These are phyloP conservation scores for Semotilus atromaculatus DNA, from an alignment of 2,797 vertebrate genomes.

Conservation along the genomic window DNA sequence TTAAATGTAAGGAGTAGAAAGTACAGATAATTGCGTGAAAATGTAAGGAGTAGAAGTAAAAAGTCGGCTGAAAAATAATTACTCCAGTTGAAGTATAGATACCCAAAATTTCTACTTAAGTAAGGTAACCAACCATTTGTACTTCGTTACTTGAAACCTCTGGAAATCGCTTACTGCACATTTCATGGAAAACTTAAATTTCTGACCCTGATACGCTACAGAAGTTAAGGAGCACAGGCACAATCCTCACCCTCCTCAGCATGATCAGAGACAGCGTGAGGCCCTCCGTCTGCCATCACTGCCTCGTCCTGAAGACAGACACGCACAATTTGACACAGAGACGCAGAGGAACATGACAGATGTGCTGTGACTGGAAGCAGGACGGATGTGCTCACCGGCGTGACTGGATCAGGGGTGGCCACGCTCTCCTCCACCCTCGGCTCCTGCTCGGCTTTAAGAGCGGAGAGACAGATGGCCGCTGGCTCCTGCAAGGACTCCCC, in stretches of 20 bases:
- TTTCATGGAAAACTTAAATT: not conserved
- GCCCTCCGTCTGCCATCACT: constrained; percentile 65
- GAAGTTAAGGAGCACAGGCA: not conserved
- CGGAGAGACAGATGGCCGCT: constrained; percentile 61
- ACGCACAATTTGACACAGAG: constrained; percentile 21
- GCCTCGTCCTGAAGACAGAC: constrained; percentile 70
- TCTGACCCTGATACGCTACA: not conserved
- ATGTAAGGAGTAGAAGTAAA: no score
- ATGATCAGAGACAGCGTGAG: constrained; percentile 61
- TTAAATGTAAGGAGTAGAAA: no score
- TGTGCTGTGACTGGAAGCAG: constrained; percentile 19
- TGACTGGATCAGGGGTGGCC: constrained; percentile 70
- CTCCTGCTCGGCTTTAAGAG: constrained; percentile 72
- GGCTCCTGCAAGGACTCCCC: constrained; percentile 48
- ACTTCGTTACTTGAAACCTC: no score
- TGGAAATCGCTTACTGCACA: not conserved
- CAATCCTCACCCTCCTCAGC: constrained; percentile 72
- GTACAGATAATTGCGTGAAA: no score
- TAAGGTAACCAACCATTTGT: no score
- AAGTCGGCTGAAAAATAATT: no score
- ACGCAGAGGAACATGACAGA: constrained; percentile 20
- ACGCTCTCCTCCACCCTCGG: constrained; percentile 67
- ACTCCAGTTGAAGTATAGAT: no score
- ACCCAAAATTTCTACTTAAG: no score
- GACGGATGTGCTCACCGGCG: constrained; percentile 66